Base-by-base conservation (phyloP, 37 sponge, comb jelly and placozoan genomes). In the Haliclona indistincta region DNA sequence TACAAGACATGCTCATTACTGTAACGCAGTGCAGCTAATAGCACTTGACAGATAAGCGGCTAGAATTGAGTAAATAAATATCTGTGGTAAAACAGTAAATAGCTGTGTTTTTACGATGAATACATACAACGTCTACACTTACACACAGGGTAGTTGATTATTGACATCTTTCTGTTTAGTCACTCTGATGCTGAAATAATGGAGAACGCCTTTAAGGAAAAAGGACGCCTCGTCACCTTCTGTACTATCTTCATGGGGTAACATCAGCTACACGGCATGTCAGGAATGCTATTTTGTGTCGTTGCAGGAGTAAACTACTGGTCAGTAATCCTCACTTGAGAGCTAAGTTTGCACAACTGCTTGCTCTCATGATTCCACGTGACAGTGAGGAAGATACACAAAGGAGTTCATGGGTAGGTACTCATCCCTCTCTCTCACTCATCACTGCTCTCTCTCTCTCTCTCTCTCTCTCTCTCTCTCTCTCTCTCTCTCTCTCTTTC, bases 271-370 rank as follows among this genome's bases (percentile, higher is more conserved):
- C 45, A 26, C 2, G 30, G 33, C 33, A 67, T 23, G 36, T 40
- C 41, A 38, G 68, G 64, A n/a, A 17, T n/a, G 45, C 30, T 11
- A 13, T 26, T 25, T 17, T 34, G 56, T 26, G 20, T 58, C 34
- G 45, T 25, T 64, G 54, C 28, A 64, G 90, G 83, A 84, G 82
- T 41, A 58, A 69, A 28, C 63, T 72, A 38, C 65, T 82, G 26
- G 41, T 90, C 3, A 38, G 23, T 35, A 94, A 91, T 71, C 95
- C 95, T 54, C 95, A 94, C 56, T 30, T 94, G 4, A 42, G 95
- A 53, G 95, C 95, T 28, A 80, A 82, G 44, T 55, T 94, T 22
- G 80, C 88, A 0, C 91, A 91, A 38, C 33, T 84, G 26, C 47
- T 92, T 1, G 49, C 77, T 17, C 54, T 83, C 54, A 83, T 88